Percentiles rank a stretch among this genome's conserved stretches.
These are phyloP conservation scores for Brachyistius frenatus DNA, from an alignment of 2,113 vertebrate species.

Conservation along the genomic window DNA sequence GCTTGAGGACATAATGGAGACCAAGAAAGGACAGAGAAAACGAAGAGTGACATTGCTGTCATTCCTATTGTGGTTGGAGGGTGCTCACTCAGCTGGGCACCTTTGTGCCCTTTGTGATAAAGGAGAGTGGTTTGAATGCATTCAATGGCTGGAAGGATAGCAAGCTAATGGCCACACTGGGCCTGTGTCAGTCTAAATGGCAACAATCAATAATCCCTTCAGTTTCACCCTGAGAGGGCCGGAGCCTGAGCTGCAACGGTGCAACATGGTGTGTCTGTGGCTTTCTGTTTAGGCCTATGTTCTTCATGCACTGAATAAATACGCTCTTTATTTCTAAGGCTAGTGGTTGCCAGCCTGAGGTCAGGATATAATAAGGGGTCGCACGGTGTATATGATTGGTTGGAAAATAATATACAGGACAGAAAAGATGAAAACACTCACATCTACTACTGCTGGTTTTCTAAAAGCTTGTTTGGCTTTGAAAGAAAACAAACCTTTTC, in stretches of 20 bases:
- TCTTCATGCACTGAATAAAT: constrained; percentile 7
- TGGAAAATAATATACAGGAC: neutral
- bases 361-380: too few relatives aligned
- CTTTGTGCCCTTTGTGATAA: constrained; percentile 58
- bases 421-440: neutral
- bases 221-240: constrained; percentile 23
- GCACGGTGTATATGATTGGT: neutral
- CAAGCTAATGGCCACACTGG: constrained; percentile 51
- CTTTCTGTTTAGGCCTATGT: neutral
- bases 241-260: constrained; percentile 23
- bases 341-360: neutral
- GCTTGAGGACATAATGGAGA: neutral
- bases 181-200: constrained; percentile 55
- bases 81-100: constrained; percentile 23
- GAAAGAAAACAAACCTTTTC: too few relatives aligned
- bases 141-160: constrained; percentile 39
- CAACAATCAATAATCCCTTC: constrained; percentile 66
- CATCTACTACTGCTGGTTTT: too few relatives aligned
- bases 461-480: too few relatives aligned
- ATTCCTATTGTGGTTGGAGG: neutral
- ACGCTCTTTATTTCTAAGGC: neutral
- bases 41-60: constrained; percentile 31
- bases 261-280: neutral
- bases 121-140: constrained; percentile 52
- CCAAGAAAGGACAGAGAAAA: neutral